Evolutionary conservation across 1,140 invertebrate species (phyloP).

Genomic region (Gonioctena quinquepunctata): DNA sequence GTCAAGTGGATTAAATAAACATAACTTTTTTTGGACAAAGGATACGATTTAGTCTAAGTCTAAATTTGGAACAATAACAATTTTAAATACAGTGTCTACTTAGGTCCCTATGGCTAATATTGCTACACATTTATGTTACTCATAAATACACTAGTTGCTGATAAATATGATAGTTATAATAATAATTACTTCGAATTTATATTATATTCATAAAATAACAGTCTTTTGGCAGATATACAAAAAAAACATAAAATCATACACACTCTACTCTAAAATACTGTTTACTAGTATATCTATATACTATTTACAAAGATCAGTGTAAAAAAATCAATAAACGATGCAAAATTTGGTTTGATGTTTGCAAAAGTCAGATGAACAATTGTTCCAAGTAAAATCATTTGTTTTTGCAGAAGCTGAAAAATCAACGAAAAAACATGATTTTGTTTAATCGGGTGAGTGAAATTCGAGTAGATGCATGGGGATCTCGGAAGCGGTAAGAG

Average conservation of each 20-base stretch:
- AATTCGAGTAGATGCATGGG: too few relatives aligned
- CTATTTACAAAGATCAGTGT: conserved; percentile 37
- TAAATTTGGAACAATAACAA: conserved; percentile 23
- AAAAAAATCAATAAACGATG: too few relatives aligned
- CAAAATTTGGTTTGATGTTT: too few relatives aligned
- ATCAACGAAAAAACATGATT: too few relatives aligned
- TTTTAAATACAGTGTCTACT: conserved; percentile 26
- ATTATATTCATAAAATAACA: conserved; percentile 43
- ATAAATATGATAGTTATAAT: conserved; percentile 11
- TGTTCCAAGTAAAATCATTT: too few relatives aligned
- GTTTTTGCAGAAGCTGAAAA: too few relatives aligned
- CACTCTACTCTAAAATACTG: conserved; percentile 44
- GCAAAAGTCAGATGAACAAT: too few relatives aligned
- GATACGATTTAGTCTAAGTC: conserved; percentile 4
- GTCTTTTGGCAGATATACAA: conserved; percentile 48
- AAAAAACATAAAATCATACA: conserved; percentile 37
- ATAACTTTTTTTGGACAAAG: neutral
- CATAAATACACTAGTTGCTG: neutral
- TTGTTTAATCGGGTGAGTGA: too few relatives aligned
- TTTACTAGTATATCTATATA: conserved; percentile 34
- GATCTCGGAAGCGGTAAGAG: too few relatives aligned
- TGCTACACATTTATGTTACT: conserved; percentile 29
- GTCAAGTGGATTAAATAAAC: conserved; percentile 34
- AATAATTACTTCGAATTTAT: conserved; percentile 20
- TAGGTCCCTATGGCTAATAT: conserved; percentile 37